phyloP scores from a whole-genome alignment of 2,113 vertebrate species.

The Oophaga pumilio region DNA sequence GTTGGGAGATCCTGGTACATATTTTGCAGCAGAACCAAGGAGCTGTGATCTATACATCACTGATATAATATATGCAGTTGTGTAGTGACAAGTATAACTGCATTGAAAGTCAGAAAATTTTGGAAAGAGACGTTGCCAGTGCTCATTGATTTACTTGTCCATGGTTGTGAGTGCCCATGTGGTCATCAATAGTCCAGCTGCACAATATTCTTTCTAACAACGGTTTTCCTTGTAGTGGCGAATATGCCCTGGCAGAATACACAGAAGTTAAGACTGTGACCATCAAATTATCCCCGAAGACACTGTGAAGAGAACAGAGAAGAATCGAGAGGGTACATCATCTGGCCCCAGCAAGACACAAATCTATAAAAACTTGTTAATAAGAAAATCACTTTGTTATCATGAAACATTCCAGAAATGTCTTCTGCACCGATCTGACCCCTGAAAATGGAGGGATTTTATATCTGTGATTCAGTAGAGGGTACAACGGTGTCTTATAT shows the following conservation, averaged over 20 bases:
- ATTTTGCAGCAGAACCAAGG: not conserved
- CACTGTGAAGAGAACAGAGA: conserved; percentile 68
- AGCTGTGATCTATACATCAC: not conserved
- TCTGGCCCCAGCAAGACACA: not conserved
- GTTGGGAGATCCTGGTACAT: not conserved
- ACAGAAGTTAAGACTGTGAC: conserved; percentile 93
- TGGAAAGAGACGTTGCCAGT: too few relatives aligned
- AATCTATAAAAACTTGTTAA: not conserved
- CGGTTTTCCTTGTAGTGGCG: conserved; percentile 76
- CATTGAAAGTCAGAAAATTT: not conserved
- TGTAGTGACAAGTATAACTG: not conserved
- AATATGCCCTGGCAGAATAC: conserved; percentile 91
- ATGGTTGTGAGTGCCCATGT: not conserved
- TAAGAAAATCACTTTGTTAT: too few relatives aligned
- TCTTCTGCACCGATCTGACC: not conserved
- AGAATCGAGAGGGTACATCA: not conserved
- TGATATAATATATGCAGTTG: not conserved
- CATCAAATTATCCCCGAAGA: conserved; percentile 86
- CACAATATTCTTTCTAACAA: not conserved
- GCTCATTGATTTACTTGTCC: not conserved
- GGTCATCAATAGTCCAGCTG: not conserved
- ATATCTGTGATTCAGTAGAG: not conserved
- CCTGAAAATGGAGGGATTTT: not conserved
- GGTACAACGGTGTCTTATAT: not conserved
- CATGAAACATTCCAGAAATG: conserved; percentile 8